Evolutionary conservation across 1,140 invertebrate species (phyloP), one percentile per base, ranked within the genome.

Genomic region (Lepidurus apus): DNA sequence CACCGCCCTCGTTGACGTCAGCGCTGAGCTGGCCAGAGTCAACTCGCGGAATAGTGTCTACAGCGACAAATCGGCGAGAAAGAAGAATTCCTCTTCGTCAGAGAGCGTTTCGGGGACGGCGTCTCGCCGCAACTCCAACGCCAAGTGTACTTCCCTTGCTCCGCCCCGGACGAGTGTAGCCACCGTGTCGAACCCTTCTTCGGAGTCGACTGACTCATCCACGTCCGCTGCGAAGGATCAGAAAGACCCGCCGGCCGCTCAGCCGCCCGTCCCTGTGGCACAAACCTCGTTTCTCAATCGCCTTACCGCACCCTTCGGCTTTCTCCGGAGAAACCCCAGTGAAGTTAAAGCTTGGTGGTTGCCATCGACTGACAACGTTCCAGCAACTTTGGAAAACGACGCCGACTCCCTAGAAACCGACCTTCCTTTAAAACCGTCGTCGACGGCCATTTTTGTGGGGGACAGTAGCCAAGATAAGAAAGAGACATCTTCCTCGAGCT

Each of bases 281-380:
- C 77, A 43, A 43, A 74, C 26, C n/a, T 80, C 77, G 13, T 78
- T 78, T 13, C 44, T 65, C 1, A 7, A 53, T n/a, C 45, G 65
- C 7, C 65, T 78, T 17, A 43, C 77, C 47, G 24, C 65, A 21
- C 73, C 78, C 13, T 79, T 74, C 74, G 78, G 78, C 24, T n/a
- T 77, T 43, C 77, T 90, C 5, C 84, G 86, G n/a, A 87, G 87
- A 80, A 86, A 87, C n/a, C 88, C 89, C 80, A 90, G 89, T 3
- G 90, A 89, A 0, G 90, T 91, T 78, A 87, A 87, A 80, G 87
- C 90, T 17, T 89, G 88, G 88, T 89, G 88, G 88, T 82, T 89
- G 82, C 87, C 86, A 7, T 87, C 87, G 81, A 83, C 83, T 21
- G 85, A 86, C 42, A 86, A 86, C 80, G 84, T 87, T 45, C 85